Evolutionary conservation across 2,888 invertebrate species (phyloP), one percentile per base, ranked within the genome.

Genomic region (Monochamus alternatus): DNA sequence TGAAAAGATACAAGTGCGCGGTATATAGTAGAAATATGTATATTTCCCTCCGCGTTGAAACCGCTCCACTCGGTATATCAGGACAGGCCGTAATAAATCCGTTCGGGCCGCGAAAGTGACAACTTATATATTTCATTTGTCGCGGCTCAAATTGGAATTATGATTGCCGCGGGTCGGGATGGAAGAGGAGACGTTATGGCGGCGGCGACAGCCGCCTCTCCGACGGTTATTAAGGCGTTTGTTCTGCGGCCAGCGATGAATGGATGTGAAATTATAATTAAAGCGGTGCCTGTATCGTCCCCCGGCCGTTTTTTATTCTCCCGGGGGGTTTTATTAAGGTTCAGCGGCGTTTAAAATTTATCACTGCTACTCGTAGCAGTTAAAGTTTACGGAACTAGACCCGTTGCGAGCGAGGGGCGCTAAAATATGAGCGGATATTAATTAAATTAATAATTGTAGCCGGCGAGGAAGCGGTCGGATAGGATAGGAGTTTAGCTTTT

Each of bases 81-180:
- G 43, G 44, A 43, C 58, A 74, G 70, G 68, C 73, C 44, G 55
- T 47, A 60, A 76, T 76, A 76, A 76, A 76, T 76, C 66, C 65
- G 66, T n/a, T 59, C 68, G 38, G 73, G 38, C 68, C 55, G 64
- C 58, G 65, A 65, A 65, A 65, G 73, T 73, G 73, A 73, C 73
- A 73, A 64, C 58, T 64, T 64, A 58, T 64, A 65, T 65, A 65
- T 73, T 73, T 73, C 73, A 73, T 65, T 73, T 55, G 60, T 47
- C 31, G 60, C 60, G 59, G 12, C 60, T 69, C 47, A 69, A 69
- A 69, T 69, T 69, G 60, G 44, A 69, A 60, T 69, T 60, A 69
- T 60, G 69, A 47, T 47, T 47, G 12, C 47, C 3, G 12, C 12
- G 47, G 12, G 47, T 3, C 7, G 12, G 47, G 47, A 10, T 47